Evolutionary conservation across 1,140 invertebrate genomes (phyloP).

Genomic region (Nylanderia fulva): DNA sequence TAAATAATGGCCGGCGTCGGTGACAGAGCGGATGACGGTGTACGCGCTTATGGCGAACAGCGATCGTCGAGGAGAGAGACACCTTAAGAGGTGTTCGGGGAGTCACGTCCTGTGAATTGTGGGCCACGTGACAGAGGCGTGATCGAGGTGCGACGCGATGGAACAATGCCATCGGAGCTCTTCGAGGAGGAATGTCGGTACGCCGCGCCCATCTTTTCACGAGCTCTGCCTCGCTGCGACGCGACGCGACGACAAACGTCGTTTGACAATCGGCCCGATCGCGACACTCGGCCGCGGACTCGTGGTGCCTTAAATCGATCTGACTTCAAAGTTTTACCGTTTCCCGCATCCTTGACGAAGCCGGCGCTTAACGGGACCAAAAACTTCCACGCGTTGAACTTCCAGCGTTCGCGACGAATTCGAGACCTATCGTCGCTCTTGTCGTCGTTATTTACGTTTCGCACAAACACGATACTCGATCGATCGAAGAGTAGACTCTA

Average conservation of each 20-base stretch:
- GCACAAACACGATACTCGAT: no score
- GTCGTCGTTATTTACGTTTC: background rate
- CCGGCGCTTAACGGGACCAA: slow-evolving; percentile 65
- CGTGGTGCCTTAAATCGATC: slow-evolving; percentile 34
- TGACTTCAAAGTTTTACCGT: slow-evolving; percentile 58
- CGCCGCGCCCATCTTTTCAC: slow-evolving; percentile 84
- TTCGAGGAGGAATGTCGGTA: slow-evolving; percentile 84
- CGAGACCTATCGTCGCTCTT: background rate
- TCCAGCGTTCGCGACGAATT: background rate
- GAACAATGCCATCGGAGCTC: slow-evolving; percentile 85
- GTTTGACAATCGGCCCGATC: slow-evolving; percentile 56
- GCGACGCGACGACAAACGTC: slow-evolving; percentile 41
- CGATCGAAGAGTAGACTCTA: no score
- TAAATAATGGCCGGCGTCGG: slow-evolving; percentile 33
- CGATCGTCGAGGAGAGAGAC: slow-evolving; percentile 65
- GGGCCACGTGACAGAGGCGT: slow-evolving; percentile 85
- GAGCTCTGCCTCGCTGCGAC: slow-evolving; percentile 67
- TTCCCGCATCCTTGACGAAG: slow-evolving; percentile 6
- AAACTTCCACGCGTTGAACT: slow-evolving; percentile 41
- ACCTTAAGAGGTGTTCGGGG: slow-evolving; percentile 73
- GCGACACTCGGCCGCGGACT: slow-evolving; percentile 24
- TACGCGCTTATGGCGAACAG: slow-evolving; percentile 42
- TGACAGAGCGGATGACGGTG: background rate
- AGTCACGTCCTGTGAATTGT: slow-evolving; percentile 85
- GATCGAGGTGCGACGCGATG: slow-evolving; percentile 85